phyloP scores from a whole-genome alignment of 2,797 vertebrate species.

The Anguilla marmorata region DNA sequence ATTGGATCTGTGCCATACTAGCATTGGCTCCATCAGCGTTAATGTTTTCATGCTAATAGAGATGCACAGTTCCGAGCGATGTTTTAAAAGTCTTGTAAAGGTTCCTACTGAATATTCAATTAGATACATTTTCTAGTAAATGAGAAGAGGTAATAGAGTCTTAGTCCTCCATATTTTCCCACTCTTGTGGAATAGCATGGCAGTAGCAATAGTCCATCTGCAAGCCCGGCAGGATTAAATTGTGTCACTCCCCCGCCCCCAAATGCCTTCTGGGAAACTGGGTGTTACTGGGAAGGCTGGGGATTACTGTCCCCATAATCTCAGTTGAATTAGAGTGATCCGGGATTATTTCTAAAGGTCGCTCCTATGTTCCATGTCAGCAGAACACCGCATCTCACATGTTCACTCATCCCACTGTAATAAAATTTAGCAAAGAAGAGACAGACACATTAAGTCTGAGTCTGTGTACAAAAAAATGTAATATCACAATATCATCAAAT shows the following conservation, averaged over 20 bases:
- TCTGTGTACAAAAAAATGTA: not conserved
- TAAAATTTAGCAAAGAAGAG: not conserved
- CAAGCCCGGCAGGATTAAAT: slow-evolving; percentile 39
- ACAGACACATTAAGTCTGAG: not conserved
- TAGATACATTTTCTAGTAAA: not conserved
- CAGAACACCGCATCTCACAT: slow-evolving; percentile 47
- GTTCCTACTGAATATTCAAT: not conserved
- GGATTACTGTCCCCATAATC: slow-evolving; percentile 66
- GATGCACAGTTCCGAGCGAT: not conserved
- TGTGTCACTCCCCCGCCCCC: slow-evolving; percentile 32
- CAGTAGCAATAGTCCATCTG: not conserved
- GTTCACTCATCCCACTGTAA: not conserved
- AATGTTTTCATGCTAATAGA: slow-evolving; percentile 12
- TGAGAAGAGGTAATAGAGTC: not conserved
- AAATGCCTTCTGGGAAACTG: slow-evolving; percentile 27
- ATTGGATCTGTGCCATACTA: slow-evolving; percentile 17
- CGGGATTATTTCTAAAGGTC: slow-evolving; percentile 78
- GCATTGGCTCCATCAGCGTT: not conserved
- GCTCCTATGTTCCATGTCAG: slow-evolving; percentile 66
- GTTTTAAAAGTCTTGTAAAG: not conserved
- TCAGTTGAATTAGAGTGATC: slow-evolving; percentile 73
- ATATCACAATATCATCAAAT: not conserved
- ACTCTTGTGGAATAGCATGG: not conserved
- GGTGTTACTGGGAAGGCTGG: slow-evolving; percentile 38
- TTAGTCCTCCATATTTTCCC: not conserved